Evolutionary conservation across 2,113 vertebrate genomes (phyloP), one percentile per base, ranked within the genome.

Genomic region (Ancistrus triradiatus): DNA sequence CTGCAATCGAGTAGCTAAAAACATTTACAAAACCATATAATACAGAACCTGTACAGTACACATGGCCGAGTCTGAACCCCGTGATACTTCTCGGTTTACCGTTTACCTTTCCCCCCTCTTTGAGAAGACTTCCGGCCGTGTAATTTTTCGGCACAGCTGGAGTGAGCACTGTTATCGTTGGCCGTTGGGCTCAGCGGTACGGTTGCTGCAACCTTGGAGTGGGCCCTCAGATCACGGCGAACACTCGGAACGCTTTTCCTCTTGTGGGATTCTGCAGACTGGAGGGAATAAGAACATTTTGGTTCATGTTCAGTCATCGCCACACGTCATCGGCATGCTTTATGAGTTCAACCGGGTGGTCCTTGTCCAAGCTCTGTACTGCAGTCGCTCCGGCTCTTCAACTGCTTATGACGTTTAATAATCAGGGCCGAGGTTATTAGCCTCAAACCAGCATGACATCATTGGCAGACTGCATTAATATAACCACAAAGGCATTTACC

Each of bases 161-260:
- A 66, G 44, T 44, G 40, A 53, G 63, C 17, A n/a, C 19, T 44
- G 57, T 77, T 75, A 82, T 82, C 70, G 43, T 64, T 53, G 66
- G 69, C 61, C 73, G 69, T 48, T 40, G n/a, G 1, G 56, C 48
- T 63, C 50, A 57, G 65, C 47, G 48, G 40, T 74, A 44, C 69
- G 67, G 21, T 48, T 15, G 38, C 48, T 33, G 24, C 48, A 69
- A 66, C 75, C 69, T 74, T 72, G 68, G 38, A 55, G 37, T 8
- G 31, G 27, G 42, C 49, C 55, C 74, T 98, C 88, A 98, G 77
- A 98, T 88, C 72, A 98, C 91, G 33, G 94, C 93, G 80, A 97
- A 98, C 66, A 98, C 90, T 90, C 92, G 87, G 89, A 98, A 98
- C 70, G 95, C 92, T 80, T 96, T 98, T 75, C 92, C 90, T 85